Percentiles rank a stretch among this genome's conserved stretches.
Conservation (phyloP, 2,797 vertebrate genomes). For the Takifugu rubripes region DNA sequence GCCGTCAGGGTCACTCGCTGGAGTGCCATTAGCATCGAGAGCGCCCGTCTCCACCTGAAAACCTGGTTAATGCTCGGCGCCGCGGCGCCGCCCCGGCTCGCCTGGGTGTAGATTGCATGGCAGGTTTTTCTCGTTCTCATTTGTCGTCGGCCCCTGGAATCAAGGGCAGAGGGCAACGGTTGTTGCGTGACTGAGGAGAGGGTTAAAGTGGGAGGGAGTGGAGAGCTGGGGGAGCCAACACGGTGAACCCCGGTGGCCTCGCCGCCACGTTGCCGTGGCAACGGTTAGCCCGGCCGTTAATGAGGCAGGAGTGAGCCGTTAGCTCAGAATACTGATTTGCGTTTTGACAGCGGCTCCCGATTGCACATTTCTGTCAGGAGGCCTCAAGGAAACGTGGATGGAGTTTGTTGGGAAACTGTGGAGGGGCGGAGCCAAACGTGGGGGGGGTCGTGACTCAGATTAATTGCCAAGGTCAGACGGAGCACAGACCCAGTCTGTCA, state of each 20-base stretch:
- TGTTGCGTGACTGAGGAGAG: conserved; percentile 53
- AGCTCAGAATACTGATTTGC: conserved; percentile 71
- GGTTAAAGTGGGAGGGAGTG: conserved; percentile 57
- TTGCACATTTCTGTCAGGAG: conserved; percentile 52
- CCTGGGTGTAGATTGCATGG: not conserved
- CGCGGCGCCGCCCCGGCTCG: conserved; percentile 8
- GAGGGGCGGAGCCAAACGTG: not conserved
- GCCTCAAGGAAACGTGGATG: conserved; percentile 53
- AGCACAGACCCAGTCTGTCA: too few relatives aligned
- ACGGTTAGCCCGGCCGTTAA: conserved; percentile 65
- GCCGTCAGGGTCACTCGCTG: conserved; percentile 70
- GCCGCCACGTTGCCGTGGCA: conserved; percentile 67
- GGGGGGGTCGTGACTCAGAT: not conserved
- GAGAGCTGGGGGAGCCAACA: conserved; percentile 48
- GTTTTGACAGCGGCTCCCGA: conserved; percentile 58
- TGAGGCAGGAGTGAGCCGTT: conserved; percentile 72
- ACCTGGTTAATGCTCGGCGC: conserved; percentile 47
- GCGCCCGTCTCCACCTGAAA: conserved; percentile 59
- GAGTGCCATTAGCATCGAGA: conserved; percentile 67
- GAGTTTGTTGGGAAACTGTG: conserved; percentile 4
- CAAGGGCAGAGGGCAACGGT: conserved; percentile 50
- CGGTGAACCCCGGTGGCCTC: conserved; percentile 66
- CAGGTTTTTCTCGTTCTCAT: conserved; percentile 27
- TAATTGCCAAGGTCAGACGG: too few relatives aligned
- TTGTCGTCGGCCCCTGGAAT: conserved; percentile 32